Conservation (phyloP, 2,888 invertebrate genomes). For the Candidula unifasciata region DNA sequence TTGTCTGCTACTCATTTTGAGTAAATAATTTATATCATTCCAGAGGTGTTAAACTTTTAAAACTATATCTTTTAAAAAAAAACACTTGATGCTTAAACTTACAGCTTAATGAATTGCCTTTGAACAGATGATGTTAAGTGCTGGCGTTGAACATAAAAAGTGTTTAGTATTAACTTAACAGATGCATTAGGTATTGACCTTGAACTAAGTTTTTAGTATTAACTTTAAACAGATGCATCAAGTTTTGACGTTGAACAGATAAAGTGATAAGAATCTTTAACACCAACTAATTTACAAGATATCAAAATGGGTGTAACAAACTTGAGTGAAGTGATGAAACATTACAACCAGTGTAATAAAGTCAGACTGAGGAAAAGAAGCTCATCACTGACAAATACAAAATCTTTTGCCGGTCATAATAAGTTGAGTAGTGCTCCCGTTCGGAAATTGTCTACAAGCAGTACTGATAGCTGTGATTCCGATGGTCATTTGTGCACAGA, state of each 20-base stretch:
- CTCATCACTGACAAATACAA: neutral
- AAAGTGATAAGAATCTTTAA: neutral
- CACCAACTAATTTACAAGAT: neutral
- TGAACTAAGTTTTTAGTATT: no score
- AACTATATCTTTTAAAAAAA: no score
- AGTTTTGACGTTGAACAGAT: no score
- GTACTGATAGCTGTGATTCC: conserved; percentile 31
- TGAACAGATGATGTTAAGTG: no score
- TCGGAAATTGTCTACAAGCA: conserved; percentile 28
- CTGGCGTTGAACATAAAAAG: no score
- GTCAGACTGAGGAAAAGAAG: neutral
- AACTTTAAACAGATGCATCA: neutral
- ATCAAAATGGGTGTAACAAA: conserved; percentile 12
- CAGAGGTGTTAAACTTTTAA: no score
- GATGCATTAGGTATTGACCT: no score
- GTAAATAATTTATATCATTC: no score
- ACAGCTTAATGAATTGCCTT: no score
- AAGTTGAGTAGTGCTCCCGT: neutral
- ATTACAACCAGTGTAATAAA: conserved; percentile 14
- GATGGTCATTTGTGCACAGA: conserved; percentile 38
- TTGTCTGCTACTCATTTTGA: no score
- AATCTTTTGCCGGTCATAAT: neutral
- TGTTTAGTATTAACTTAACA: no score
- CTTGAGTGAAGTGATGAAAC: neutral
- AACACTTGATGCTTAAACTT: no score